phyloP scores from a whole-genome alignment of 2,113 vertebrate species.

The Macroglossus sobrinus region DNA sequence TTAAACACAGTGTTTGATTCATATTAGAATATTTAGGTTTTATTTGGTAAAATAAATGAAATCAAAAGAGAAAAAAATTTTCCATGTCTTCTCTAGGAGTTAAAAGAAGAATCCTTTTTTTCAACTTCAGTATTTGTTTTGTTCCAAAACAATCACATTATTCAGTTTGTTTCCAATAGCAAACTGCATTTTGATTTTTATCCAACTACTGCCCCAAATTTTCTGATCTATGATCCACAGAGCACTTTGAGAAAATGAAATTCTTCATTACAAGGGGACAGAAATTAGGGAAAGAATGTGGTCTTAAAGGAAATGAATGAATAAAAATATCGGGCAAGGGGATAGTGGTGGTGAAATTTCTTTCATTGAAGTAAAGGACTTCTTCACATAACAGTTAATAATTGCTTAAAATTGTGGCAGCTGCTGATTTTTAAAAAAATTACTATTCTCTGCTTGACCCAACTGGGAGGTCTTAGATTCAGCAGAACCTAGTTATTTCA shows the following conservation, averaged over 20 bases:
- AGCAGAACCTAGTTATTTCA: not conserved
- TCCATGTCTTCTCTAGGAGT: not conserved
- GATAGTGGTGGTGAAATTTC: not conserved
- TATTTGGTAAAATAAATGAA: not conserved
- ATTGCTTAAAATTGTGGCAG: not conserved
- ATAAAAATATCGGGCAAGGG: not conserved
- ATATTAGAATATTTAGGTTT: not conserved
- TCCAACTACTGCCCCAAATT: not conserved
- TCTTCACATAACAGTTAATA: not conserved
- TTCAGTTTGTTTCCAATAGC: slow-evolving; percentile 3
- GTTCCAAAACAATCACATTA: not conserved
- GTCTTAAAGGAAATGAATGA: not conserved
- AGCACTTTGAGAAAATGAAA: not conserved
- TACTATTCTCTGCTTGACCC: not conserved
- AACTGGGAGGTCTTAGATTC: not conserved
- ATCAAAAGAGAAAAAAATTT: not conserved
- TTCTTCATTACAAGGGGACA: not conserved
- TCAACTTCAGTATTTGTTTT: not conserved
- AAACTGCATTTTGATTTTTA: slow-evolving; percentile 17
- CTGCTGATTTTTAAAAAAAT: not conserved
- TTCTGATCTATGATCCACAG: slow-evolving; percentile 1
- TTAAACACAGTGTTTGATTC: not conserved
- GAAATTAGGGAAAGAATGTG: not conserved
- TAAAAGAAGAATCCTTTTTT: not conserved
- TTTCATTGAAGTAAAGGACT: not conserved